A percentile compares a stretch with the other conserved stretches of the same genome.
Conservation (phyloP, 2,888 invertebrate genomes). For the Pristionchus maxplancki region DNA sequence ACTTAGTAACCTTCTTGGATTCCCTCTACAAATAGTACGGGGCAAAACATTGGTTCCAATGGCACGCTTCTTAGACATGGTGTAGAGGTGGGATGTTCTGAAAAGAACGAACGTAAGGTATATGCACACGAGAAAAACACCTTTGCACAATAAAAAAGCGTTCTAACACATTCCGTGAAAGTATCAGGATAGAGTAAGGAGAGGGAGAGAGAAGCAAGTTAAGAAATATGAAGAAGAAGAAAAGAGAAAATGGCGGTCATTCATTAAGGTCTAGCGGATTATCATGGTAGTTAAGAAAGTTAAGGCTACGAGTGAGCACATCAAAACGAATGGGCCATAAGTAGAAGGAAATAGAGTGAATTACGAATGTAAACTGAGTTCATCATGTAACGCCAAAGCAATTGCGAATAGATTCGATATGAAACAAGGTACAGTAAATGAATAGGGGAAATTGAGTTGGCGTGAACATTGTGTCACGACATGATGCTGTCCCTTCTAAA, state of each 20-base stretch:
- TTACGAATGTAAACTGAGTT: neutral
- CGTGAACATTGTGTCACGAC: neutral
- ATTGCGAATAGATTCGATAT: neutral
- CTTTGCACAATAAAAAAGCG: neutral
- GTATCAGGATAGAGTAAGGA: neutral
- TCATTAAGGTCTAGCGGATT: neutral
- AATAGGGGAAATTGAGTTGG: neutral
- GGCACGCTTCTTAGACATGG: neutral
- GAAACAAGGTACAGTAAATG: neutral
- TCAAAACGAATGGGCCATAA: neutral
- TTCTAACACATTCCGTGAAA: neutral
- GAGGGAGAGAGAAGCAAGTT: neutral
- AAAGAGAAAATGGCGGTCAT: neutral
- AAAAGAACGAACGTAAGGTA: neutral
- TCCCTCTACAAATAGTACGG: neutral
- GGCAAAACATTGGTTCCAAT: neutral
- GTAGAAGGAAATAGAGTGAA: neutral
- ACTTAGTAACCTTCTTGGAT: neutral
- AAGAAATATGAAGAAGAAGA: constrained; percentile 1
- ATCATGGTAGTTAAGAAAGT: neutral
- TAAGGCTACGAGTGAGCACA: neutral
- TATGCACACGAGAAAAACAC: neutral
- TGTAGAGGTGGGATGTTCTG: neutral
- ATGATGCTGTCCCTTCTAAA: neutral
- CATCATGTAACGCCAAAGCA: neutral